These are phyloP conservation scores for Archivesica marissinica DNA, from an alignment of 1,140 invertebrate species.

Conservation along the genomic window DNA sequence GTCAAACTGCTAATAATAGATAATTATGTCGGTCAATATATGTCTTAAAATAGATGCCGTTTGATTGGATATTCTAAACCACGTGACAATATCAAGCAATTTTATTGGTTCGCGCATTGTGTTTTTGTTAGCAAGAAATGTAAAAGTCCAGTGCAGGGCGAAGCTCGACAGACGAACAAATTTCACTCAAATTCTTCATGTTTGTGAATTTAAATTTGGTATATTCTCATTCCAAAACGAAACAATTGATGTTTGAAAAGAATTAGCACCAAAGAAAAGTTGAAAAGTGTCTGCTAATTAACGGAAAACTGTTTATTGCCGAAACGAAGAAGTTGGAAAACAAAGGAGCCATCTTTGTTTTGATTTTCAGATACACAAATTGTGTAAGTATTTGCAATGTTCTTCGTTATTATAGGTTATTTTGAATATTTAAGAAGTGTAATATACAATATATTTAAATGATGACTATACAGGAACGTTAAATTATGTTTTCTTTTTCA, in stretches of 20 bases:
- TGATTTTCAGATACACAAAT: background rate
- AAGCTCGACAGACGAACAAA: background rate
- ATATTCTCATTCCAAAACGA: background rate
- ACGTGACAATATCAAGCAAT: constrained; percentile 47
- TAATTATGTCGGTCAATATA: constrained; percentile 39
- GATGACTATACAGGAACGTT: background rate
- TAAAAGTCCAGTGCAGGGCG: constrained; percentile 14
- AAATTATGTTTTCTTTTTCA: background rate
- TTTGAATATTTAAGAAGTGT: too few relatives aligned
- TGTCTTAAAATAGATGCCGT: constrained; percentile 23
- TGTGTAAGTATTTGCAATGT: constrained; percentile 14
- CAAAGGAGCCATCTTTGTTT: constrained; percentile 52
- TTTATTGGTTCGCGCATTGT: constrained; percentile 55
- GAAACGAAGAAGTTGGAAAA: background rate
- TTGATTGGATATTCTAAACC: constrained; percentile 39
- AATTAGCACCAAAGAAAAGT: background rate
- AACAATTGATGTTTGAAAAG: background rate
- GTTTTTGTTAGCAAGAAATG: constrained; percentile 61
- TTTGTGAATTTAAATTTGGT: background rate
- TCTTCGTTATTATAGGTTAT: constrained; percentile 1
- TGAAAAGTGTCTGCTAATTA: too few relatives aligned
- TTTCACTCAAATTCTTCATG: background rate
- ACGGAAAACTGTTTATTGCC: background rate
- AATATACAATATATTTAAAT: too few relatives aligned
- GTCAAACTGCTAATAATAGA: constrained; percentile 19